Percentiles rank a stretch among this genome's conserved stretches.
Evolutionary conservation across 2,113 vertebrate genomes (phyloP).

Genomic region (Lophochroa leadbeateri): DNA sequence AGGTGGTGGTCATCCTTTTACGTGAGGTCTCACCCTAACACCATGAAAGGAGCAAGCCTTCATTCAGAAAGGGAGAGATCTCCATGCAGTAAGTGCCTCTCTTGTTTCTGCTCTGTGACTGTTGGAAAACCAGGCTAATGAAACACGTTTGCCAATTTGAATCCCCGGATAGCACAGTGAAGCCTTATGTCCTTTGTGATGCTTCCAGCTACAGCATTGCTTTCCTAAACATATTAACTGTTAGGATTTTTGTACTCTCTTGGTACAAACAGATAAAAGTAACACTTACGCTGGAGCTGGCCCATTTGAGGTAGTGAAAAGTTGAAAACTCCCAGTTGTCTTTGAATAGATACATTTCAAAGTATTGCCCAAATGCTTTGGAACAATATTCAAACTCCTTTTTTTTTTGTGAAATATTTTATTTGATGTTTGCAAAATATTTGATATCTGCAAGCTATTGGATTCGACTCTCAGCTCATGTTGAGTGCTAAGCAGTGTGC

Average conservation of each 20-base stretch:
- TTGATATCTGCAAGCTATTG: constrained; percentile 20
- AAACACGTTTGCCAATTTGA: neutral
- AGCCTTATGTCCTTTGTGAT: constrained; percentile 31
- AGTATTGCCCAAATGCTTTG: constrained; percentile 23
- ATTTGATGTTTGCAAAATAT: constrained; percentile 26
- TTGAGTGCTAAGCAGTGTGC: neutral
- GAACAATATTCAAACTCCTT: neutral
- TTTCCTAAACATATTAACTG: constrained; percentile 46
- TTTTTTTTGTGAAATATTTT: neutral
- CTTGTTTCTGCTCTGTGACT: neutral
- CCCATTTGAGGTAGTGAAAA: neutral
- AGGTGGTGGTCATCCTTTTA: neutral
- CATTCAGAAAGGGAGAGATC: neutral
- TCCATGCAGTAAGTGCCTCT: neutral
- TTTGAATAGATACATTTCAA: constrained; percentile 12
- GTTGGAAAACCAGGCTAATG: neutral
- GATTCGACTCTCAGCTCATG: neutral
- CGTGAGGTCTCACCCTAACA: neutral
- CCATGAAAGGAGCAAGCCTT: neutral
- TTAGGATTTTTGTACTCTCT: constrained; percentile 12
- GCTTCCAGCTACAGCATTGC: constrained; percentile 24
- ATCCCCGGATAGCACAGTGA: neutral
- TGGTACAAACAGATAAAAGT: constrained; percentile 26
- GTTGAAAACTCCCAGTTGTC: neutral
- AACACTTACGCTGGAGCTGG: neutral